Percentiles rank a stretch among this genome's conserved stretches.
phyloP scores from a whole-genome alignment of 2,888 invertebrate genomes.

The Sinelater perroti region DNA sequence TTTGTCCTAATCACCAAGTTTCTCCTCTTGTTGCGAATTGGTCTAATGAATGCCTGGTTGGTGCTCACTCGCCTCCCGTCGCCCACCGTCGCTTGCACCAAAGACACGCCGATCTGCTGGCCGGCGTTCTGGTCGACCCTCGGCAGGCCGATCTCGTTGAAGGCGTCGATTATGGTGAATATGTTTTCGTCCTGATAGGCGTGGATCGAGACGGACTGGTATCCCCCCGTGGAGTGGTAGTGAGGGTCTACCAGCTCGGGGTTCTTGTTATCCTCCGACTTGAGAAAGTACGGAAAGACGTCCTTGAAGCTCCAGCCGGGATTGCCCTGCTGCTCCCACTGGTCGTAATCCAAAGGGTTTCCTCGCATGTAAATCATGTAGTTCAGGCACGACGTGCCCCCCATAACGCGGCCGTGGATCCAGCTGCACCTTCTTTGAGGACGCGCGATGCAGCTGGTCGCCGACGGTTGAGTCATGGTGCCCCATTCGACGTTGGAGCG shows the following conservation, averaged over 20 bases:
- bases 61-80: slow-evolving; percentile 69
- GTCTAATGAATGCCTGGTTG: slow-evolving; percentile 73
- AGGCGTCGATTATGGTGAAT: slow-evolving; percentile 64
- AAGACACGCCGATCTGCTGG: slow-evolving; percentile 68
- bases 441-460: slow-evolving; percentile 64
- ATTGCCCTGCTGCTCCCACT: slow-evolving; percentile 66
- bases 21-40: slow-evolving; percentile 65
- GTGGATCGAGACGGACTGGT: slow-evolving; percentile 68
- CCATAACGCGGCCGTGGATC: slow-evolving; percentile 67
- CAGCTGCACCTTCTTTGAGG: slow-evolving; percentile 64
- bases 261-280: slow-evolving; percentile 66
- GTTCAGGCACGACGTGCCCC: slow-evolving; percentile 68
- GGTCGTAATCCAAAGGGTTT: slow-evolving; percentile 64
- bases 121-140: slow-evolving; percentile 49
- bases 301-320: slow-evolving; percentile 66
- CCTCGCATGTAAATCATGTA: slow-evolving; percentile 67
- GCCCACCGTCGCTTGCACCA: slow-evolving; percentile 68
- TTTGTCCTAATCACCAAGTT: slow-evolving; percentile 65
- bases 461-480: slow-evolving; percentile 68
- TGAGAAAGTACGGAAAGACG: slow-evolving; percentile 70
- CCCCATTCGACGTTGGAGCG: slow-evolving; percentile 70
- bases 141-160: slow-evolving; percentile 68
- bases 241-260: slow-evolving; percentile 61
- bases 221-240: slow-evolving; percentile 67
- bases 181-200: slow-evolving; percentile 65